phyloP scores from a whole-genome alignment of 2,113 vertebrate species.

The Salvator merianae region DNA sequence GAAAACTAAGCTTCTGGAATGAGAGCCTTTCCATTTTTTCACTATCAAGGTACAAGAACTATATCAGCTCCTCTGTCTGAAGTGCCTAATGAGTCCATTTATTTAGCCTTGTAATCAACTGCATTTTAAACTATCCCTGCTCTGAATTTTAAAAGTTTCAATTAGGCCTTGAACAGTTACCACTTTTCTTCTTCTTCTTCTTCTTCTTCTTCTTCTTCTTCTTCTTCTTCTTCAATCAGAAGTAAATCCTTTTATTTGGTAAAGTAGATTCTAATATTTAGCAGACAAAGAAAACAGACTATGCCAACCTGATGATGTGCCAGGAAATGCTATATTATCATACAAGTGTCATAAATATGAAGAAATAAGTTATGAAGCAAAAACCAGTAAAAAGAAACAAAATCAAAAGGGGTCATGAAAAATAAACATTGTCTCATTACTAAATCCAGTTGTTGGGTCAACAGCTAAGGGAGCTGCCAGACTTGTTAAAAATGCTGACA shows the following conservation, averaged over 20 bases:
- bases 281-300: not conserved
- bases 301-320: rapidly evolving
- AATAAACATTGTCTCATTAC: not conserved
- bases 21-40: not conserved
- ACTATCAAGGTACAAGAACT: not conserved
- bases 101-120: constrained; percentile 24
- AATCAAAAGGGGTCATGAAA: not conserved
- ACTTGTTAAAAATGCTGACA: too few species aligned
- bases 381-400: not conserved
- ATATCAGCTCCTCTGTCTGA: constrained; percentile 21
- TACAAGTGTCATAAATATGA: not conserved
- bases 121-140: constrained; percentile 1
- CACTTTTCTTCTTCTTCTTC: not conserved
- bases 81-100: constrained; percentile 7
- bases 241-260: not conserved
- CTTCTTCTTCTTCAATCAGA: not conserved
- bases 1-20: constrained; percentile 9
- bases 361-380: not conserved
- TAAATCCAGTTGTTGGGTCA: not conserved
- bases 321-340: not conserved
- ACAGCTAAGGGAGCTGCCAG: too few species aligned
- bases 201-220: too few species aligned
- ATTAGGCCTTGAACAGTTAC: not conserved
- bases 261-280: constrained; percentile 13
- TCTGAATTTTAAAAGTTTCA: constrained; percentile 12